Base-by-base conservation (phyloP, 2,888 invertebrate genomes). In the Amblyjoppa proteus region DNA sequence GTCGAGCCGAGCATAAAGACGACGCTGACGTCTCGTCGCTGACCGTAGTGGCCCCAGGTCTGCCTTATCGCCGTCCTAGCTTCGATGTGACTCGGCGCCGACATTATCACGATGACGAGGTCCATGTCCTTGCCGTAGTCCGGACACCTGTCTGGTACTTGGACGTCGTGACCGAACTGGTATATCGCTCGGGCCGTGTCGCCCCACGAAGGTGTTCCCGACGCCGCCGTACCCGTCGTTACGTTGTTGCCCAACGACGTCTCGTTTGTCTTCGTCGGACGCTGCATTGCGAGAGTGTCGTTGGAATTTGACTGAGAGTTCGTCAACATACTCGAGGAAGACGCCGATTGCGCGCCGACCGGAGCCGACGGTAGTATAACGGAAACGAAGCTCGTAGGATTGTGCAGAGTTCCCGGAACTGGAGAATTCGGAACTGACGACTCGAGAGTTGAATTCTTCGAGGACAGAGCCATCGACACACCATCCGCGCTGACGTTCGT, bases 1-100 rank as follows among this genome's bases (percentile, higher is more conserved):
- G 95, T 95, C 3, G 93, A 93, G 1, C 97, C 97, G 7, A 97
- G 90, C 83, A 97, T 94, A 92, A 97, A 98, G 6, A 97, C 93
- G 0, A 97, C 92, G 89, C 95, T 95, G 0, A 96, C 94, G 11
- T 95, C 95, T 0, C 94, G 93, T 0, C 94, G 93, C 16, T 94
- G 94, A 0, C 96, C 97, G 96, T 97, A 97, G 6, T 95, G 94
- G 0, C 97, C 97, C 97, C 97, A 97, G 0, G 97, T 97, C 80
- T 95, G 95, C 4, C 97, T 95, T 76, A 98, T 97, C 0, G 96
- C 93, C 73, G 94, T 94, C n/a, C 97, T 95, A 86, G 97, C 96
- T 25, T 95, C 95, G 31, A 94, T 93, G 91, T 98, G 96, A 5
- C 89, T 92, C 0, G 97, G 97, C 0, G 97, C 96, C 0, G 97